phyloP scores from a whole-genome alignment of 2,797 vertebrate genomes.

The Onychomys arenicola region DNA sequence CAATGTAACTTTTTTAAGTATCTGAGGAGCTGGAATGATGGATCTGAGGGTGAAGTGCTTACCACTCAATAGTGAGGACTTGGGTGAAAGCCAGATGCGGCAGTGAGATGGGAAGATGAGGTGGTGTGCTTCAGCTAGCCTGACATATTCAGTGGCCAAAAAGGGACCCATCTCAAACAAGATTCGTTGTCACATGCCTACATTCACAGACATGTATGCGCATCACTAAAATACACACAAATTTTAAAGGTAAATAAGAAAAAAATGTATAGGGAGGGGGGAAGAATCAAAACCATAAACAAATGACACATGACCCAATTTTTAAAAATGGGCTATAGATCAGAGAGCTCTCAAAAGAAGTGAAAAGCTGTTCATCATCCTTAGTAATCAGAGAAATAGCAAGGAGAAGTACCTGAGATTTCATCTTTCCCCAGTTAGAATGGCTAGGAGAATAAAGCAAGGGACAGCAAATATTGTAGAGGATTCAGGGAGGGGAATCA shows the following conservation, averaged over 20 bases:
- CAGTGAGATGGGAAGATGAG: not conserved
- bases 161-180: not conserved
- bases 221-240: not conserved
- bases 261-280: not conserved
- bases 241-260: not conserved
- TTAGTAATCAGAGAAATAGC: not conserved
- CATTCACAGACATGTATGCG: not conserved
- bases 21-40: not conserved
- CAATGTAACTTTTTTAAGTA: not conserved
- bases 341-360: not conserved
- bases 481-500: no score
- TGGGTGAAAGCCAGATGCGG: not conserved
- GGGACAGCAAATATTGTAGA: no score
- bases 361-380: no score
- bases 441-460: no score
- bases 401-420: not conserved
- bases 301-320: not conserved
- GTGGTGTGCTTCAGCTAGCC: not conserved
- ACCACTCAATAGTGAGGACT: not conserved
- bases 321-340: no score
- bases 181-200: not conserved
- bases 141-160: not conserved
- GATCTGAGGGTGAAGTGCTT: not conserved
- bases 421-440: no score
- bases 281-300: not conserved